Base-by-base conservation (phyloP, 1,140 invertebrate genomes). In the Diorhabda elongata region DNA sequence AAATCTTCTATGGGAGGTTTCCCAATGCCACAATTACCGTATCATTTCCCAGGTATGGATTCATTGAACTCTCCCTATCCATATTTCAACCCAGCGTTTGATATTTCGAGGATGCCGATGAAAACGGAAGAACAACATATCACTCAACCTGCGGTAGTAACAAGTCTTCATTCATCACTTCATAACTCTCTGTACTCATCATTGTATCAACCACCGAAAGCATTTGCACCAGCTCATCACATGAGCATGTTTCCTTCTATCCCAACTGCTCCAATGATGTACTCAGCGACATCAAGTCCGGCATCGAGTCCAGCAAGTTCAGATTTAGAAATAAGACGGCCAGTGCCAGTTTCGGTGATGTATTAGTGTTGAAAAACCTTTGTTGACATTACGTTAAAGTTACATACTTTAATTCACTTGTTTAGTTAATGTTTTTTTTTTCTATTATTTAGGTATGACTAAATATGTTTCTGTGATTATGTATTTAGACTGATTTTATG, bases 121-220 rank as follows among this genome's bases (percentile, higher is more conserved):
- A 62, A 78, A 77, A 67, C 61, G 41, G 68, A 66, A 52, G 80
- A 82, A 70, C 75, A 79, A 58, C 79, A 82, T 45, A 81, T 82
- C 69, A 77, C 74, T 59, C 75, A 74, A 61, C 74, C 70, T 67
- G 83, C 87, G 47, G 81, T 88, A 2, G 83, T 86, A 7, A 76
- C 81, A 42, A 83, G 81, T 9, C 79, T 81, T 4, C 84, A 88
- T 67, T 87, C 85, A 70, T 87, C 86, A 67, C 86, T 90, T 73
- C 89, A 89, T 74, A 86, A 87, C 3, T 85, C 85, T 56, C 82
- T 87, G 61, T 88, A 88, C 79, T 86, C 87, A 2, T 85, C 85
- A 52, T 81, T 87, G 52, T 87, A 87, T 80, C 74, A 72, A 56
- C 67, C 67, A 44, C 71, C 73, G 43, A 79, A 78, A 66, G 78